Evolutionary conservation across 2,797 vertebrate genomes (phyloP).

Genomic region (Peromyscus aztecus): DNA sequence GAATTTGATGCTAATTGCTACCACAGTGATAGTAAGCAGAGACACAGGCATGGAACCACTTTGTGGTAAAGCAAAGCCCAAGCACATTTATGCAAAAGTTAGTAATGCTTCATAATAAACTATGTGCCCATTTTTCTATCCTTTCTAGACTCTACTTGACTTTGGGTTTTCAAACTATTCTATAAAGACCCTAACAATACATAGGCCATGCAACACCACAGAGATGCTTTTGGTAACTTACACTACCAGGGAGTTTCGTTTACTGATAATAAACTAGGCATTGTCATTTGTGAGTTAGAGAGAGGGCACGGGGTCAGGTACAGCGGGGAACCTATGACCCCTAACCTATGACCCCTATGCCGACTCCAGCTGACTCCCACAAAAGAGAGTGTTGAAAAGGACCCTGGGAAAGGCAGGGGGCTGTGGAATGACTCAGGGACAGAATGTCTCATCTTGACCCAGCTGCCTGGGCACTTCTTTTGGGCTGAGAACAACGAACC

Average conservation of each 20-base stretch:
- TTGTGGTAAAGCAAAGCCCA: background rate
- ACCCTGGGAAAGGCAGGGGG: background rate
- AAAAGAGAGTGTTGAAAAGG: slow-evolving; percentile 10
- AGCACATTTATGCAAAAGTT: background rate
- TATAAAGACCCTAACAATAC: background rate
- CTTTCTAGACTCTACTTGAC: background rate
- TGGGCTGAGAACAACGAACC: background rate
- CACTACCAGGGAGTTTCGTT: background rate
- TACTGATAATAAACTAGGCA: background rate
- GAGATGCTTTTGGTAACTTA: background rate
- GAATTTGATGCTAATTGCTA: background rate
- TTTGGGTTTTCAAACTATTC: background rate
- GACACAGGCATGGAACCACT: background rate
- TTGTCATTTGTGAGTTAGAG: background rate
- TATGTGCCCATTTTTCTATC: background rate
- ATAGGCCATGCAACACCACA: background rate
- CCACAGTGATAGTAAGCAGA: background rate
- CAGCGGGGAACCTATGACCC: background rate
- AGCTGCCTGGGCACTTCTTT: slow-evolving; percentile 1
- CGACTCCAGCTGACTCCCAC: background rate
- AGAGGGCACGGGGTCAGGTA: background rate
- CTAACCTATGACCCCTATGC: background rate
- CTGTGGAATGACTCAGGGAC: background rate
- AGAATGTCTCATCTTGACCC: background rate
- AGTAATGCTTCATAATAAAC: background rate